These are phyloP conservation scores for Serrognathus titanus DNA, from an alignment of 2,888 invertebrate species.

Conservation along the genomic window DNA sequence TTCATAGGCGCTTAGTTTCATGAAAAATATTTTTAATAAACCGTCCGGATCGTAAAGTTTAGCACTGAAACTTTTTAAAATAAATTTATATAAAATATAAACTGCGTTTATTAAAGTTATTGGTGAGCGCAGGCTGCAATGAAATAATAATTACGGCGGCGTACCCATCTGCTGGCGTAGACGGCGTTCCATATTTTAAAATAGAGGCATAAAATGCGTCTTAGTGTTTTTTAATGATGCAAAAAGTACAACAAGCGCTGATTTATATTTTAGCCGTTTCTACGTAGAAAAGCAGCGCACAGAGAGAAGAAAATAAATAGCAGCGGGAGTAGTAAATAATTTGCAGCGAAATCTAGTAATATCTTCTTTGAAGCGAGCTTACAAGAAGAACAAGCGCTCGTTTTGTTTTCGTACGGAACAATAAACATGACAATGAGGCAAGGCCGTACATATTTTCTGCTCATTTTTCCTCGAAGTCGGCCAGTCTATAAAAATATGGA, in stretches of 20 bases:
- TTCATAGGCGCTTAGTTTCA: too few relatives aligned
- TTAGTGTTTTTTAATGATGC: neutral
- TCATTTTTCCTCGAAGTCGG: slow-evolving; percentile 27
- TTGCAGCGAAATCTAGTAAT: slow-evolving; percentile 35
- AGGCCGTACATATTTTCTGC: slow-evolving; percentile 40
- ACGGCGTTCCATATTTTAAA: too few relatives aligned
- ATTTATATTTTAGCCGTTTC: neutral
- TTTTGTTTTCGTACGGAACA: slow-evolving; percentile 22
- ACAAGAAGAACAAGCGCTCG: slow-evolving; percentile 30
- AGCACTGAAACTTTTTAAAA: too few relatives aligned
- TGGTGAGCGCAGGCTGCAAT: too few relatives aligned
- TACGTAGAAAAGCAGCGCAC: neutral
- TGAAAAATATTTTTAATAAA: too few relatives aligned
- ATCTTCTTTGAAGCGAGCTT: slow-evolving; percentile 35
- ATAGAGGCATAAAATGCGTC: too few relatives aligned
- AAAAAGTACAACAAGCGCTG: neutral
- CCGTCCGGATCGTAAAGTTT: too few relatives aligned
- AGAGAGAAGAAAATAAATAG: slow-evolving; percentile 10
- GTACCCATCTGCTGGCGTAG: too few relatives aligned
- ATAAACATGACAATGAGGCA: slow-evolving; percentile 40
- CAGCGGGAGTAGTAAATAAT: slow-evolving; percentile 33
- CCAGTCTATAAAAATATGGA: slow-evolving; percentile 36
- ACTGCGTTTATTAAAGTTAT: too few relatives aligned
- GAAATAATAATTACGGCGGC: too few relatives aligned
- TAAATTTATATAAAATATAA: too few relatives aligned